Percentiles rank a stretch among this genome's conserved stretches.
Evolutionary conservation across 2,797 vertebrate genomes (phyloP).

Genomic region (Mus caroli): DNA sequence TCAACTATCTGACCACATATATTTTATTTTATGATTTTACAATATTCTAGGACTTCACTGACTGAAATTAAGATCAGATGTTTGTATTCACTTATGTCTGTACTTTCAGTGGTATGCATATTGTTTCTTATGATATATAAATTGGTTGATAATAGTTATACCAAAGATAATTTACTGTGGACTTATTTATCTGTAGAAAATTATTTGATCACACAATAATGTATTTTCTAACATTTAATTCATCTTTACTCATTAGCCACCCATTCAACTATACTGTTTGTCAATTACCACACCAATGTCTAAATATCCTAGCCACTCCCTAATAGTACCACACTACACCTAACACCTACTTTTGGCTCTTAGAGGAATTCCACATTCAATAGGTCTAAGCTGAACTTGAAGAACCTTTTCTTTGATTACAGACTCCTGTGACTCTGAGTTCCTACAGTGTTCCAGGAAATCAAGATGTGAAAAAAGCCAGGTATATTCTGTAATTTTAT

Average conservation of each 20-base stretch:
- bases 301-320: background rate
- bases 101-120: background rate
- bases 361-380: background rate
- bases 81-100: background rate
- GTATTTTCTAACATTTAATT: background rate
- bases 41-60: background rate
- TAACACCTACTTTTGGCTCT: background rate
- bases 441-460: conserved; percentile 1
- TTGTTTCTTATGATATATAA: background rate
- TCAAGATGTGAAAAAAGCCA: background rate
- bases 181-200: background rate
- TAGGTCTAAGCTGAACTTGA: background rate
- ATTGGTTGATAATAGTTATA: background rate
- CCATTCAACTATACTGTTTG: background rate
- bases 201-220: background rate
- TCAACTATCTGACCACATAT: background rate
- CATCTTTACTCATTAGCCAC: background rate
- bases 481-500: background rate
- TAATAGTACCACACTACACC: background rate
- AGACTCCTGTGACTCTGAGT: background rate
- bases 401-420: background rate
- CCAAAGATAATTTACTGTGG: background rate
- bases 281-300: background rate
- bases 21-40: no score
- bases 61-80: background rate